A percentile compares a stretch with the other conserved stretches of the same genome.
Evolutionary conservation across 2,888 invertebrate species (phyloP).

Genomic region (Trachelus tabidus): DNA sequence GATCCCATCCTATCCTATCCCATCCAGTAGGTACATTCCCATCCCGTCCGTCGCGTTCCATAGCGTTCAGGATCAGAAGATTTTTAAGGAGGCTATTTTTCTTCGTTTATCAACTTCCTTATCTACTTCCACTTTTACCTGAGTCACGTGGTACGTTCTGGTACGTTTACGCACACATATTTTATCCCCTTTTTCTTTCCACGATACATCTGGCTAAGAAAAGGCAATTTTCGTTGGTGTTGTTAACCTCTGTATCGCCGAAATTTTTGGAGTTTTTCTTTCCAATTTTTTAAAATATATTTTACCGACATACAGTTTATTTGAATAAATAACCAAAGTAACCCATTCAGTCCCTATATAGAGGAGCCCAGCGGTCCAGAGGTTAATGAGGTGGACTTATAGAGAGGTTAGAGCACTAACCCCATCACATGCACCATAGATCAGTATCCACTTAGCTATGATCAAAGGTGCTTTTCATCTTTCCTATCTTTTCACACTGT

Average conservation of each 20-base stretch:
- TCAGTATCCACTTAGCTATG: background rate
- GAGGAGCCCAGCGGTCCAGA: too few species aligned
- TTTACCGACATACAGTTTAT: too few species aligned
- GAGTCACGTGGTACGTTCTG: background rate
- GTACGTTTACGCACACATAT: constrained; percentile 19
- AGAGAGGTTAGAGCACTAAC: background rate
- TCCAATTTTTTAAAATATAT: too few species aligned
- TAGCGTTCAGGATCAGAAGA: constrained; percentile 18
- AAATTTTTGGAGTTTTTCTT: too few species aligned
- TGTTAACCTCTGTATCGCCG: background rate
- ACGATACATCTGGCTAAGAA: background rate
- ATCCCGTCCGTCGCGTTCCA: constrained; percentile 12
- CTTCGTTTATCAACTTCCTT: constrained; percentile 35
- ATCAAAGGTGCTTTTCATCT: background rate
- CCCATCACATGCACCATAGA: background rate
- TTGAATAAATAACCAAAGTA: too few species aligned
- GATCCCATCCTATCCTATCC: background rate
- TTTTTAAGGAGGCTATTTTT: constrained; percentile 33
- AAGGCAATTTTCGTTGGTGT: background rate
- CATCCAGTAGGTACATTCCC: constrained; percentile 17
- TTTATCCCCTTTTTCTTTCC: background rate
- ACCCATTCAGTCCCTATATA: too few species aligned
- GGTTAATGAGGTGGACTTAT: background rate
- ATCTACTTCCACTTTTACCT: constrained; percentile 20
- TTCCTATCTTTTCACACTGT: background rate